phyloP scores from a whole-genome alignment of 2,888 invertebrate genomes.

The Hemicrepidius hirtus region DNA sequence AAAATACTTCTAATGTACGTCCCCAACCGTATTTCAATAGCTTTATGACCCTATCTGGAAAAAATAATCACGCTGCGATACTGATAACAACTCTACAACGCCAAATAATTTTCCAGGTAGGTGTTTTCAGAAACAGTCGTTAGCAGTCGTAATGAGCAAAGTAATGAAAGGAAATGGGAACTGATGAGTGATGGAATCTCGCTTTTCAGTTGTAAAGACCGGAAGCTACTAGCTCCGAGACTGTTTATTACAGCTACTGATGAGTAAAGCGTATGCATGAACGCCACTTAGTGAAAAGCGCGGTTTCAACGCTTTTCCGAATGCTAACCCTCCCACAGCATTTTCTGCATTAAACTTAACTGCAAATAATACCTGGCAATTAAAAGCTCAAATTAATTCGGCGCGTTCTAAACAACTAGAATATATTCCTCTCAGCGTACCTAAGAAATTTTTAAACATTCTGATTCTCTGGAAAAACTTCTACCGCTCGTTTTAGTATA shows the following conservation, averaged over 20 bases:
- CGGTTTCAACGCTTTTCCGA: constrained; percentile 22
- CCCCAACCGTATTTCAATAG: background rate
- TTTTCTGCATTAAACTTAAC: constrained; percentile 1
- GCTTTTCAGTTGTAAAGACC: constrained; percentile 52
- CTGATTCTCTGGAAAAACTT: no score
- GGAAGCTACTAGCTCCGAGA: constrained; percentile 48
- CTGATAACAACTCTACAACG: constrained; percentile 23
- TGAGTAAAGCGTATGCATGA: constrained; percentile 46
- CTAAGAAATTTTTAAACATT: no score
- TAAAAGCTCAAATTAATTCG: background rate
- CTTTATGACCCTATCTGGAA: constrained; percentile 3
- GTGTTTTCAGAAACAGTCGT: constrained; percentile 43
- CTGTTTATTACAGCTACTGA: constrained; percentile 48
- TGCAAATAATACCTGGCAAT: constrained; percentile 15
- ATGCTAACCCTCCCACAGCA: constrained; percentile 4
- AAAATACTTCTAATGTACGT: background rate
- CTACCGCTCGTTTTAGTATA: no score
- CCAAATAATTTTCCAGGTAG: constrained; percentile 28
- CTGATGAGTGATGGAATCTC: constrained; percentile 52
- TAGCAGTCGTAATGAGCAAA: constrained; percentile 50
- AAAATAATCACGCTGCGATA: constrained; percentile 8
- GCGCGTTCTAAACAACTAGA: background rate
- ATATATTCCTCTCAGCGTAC: no score
- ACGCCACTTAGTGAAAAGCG: constrained; percentile 41
- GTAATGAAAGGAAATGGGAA: constrained; percentile 52